Conservation (phyloP, 2,797 vertebrate genomes). For the Iguana delicatissima region DNA sequence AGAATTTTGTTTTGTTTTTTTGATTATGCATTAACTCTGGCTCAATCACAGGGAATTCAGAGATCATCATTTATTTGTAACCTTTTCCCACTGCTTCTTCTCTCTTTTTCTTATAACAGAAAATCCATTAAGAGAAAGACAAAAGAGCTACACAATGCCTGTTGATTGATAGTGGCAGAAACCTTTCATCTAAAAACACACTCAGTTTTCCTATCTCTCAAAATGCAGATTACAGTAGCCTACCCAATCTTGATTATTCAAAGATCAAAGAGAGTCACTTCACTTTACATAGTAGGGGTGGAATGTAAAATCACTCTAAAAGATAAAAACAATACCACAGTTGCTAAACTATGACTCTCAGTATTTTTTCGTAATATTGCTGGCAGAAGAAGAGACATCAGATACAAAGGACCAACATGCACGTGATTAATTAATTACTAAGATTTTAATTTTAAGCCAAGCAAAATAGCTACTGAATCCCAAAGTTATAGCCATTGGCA, state of each 20-base stretch:
- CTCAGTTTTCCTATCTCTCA: neutral
- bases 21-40: too few species aligned
- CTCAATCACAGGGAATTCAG: neutral
- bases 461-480: neutral
- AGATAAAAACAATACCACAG: neutral
- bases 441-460: neutral
- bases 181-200: neutral
- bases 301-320: neutral
- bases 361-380: neutral
- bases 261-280: neutral
- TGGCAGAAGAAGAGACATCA: neutral
- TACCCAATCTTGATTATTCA: neutral
- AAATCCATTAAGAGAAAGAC: neutral
- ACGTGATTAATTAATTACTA: neutral
- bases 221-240: neutral
- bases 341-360: neutral
- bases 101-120: neutral
- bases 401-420: neutral
- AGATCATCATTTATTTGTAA: neutral
- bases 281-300: neutral
- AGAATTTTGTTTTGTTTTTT: neutral
- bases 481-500: neutral
- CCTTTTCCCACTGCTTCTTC: neutral
- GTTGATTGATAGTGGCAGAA: neutral
- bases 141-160: neutral